Evolutionary conservation across 2,888 invertebrate genomes (phyloP).

Genomic region (Calameuta pallipes): DNA sequence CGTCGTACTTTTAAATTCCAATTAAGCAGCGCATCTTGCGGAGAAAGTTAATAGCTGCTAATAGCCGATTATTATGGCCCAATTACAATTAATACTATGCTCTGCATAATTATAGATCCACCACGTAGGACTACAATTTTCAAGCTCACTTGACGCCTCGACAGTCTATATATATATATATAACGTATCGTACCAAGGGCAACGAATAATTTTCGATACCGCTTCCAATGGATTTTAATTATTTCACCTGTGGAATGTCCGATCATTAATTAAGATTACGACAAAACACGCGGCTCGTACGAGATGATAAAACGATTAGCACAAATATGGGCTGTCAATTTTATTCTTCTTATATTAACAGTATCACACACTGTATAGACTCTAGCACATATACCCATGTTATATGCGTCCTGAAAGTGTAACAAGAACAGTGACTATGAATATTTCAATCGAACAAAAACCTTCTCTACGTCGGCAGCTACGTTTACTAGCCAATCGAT

Average conservation of each 20-base stretch:
- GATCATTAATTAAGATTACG: constrained; percentile 22
- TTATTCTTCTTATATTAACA: not conserved
- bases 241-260: constrained; percentile 16
- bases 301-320: constrained; percentile 14
- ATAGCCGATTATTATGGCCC: constrained; percentile 17
- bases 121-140: not conserved
- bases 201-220: constrained; percentile 17
- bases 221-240: constrained; percentile 19
- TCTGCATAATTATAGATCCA: constrained; percentile 14
- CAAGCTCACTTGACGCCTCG: not conserved
- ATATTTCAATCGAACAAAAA: no score
- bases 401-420: no score
- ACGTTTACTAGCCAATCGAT: no score
- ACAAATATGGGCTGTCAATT: constrained; percentile 6
- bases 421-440: no score
- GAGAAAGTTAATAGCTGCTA: constrained; percentile 17
- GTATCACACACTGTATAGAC: not conserved
- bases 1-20: constrained; percentile 15
- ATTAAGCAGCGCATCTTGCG: constrained; percentile 12
- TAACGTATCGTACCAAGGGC: not conserved
- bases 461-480: no score
- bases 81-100: constrained; percentile 21
- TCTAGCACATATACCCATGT: no score
- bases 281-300: constrained; percentile 15
- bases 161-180: no score